phyloP scores from a whole-genome alignment of 2,888 invertebrate genomes.

The Acrobasis repandana region DNA sequence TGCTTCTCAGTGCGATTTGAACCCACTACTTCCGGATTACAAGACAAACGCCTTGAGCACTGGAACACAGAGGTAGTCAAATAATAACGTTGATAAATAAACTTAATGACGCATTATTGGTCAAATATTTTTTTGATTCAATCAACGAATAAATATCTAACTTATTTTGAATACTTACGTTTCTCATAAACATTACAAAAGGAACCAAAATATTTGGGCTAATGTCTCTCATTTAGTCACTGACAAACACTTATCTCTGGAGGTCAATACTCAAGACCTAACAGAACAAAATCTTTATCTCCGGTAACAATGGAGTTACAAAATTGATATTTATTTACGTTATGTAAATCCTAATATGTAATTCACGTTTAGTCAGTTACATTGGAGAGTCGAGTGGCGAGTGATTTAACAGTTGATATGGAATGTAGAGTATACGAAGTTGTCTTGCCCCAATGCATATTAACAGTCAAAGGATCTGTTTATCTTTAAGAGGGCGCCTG shows the following conservation, averaged over 20 bases:
- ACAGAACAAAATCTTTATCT: conserved; percentile 8
- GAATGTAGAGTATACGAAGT: too few relatives aligned
- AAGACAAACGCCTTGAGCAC: too few relatives aligned
- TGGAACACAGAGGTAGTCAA: too few relatives aligned
- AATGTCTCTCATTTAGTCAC: conserved; percentile 1
- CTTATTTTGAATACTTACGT: background rate
- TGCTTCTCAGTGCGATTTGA: too few relatives aligned
- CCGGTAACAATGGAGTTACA: conserved; percentile 13
- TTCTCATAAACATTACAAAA: background rate
- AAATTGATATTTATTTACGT: conserved; percentile 17
- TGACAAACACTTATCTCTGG: conserved; percentile 10
- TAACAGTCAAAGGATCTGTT: too few relatives aligned
- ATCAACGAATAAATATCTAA: background rate
- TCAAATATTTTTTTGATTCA: background rate
- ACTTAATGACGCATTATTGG: background rate
- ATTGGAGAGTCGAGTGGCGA: conserved; percentile 2
- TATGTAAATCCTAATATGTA: conserved; percentile 10
- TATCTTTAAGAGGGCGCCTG: too few relatives aligned
- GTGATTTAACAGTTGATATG: background rate
- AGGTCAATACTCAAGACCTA: background rate
- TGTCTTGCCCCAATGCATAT: too few relatives aligned
- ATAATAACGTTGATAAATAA: too few relatives aligned
- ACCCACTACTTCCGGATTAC: too few relatives aligned
- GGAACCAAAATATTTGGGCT: conserved; percentile 4
- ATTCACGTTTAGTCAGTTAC: background rate